A percentile compares a stretch with the other conserved stretches of the same genome.
These are phyloP conservation scores for Acronicta alni DNA, from an alignment of 2,888 invertebrate genomes.

Conservation along the genomic window DNA sequence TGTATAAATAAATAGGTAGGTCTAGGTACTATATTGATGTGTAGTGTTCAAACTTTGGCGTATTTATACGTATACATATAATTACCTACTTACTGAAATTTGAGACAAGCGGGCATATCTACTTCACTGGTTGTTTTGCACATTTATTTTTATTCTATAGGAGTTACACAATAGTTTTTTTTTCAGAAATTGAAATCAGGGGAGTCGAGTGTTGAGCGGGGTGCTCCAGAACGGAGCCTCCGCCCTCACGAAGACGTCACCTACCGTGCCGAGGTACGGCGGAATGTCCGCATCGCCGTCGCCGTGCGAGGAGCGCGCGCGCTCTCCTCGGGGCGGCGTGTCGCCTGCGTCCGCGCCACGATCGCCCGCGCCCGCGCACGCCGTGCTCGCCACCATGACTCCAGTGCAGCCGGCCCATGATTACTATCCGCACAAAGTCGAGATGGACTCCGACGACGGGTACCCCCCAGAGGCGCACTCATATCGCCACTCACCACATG, in stretches of 20 bases:
- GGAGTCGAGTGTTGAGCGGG: slow-evolving; percentile 78
- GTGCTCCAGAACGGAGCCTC: slow-evolving; percentile 81
- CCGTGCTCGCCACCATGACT: slow-evolving; percentile 96
- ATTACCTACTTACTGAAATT: background rate
- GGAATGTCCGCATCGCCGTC: slow-evolving; percentile 85
- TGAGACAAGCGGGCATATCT: slow-evolving; percentile 40
- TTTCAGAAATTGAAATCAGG: slow-evolving; percentile 77
- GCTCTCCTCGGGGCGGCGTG: slow-evolving; percentile 80
- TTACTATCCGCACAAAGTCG: slow-evolving; percentile 89
- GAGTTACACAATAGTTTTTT: slow-evolving; percentile 37
- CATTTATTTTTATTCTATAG: background rate
- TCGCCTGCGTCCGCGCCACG: slow-evolving; percentile 88
- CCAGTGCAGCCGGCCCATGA: slow-evolving; percentile 95
- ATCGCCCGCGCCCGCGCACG: slow-evolving; percentile 92
- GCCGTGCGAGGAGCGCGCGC: slow-evolving; percentile 83
- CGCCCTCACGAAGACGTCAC: slow-evolving; percentile 78
- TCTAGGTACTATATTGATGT: too few relatives aligned
- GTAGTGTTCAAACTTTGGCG: too few relatives aligned
- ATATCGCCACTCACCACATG: slow-evolving; percentile 89
- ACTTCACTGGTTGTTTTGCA: slow-evolving; percentile 15
- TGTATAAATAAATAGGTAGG: background rate
- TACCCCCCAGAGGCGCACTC: slow-evolving; percentile 90
- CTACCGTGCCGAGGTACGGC: slow-evolving; percentile 71
- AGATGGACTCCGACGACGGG: slow-evolving; percentile 90
- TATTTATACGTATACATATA: background rate